phyloP scores from a whole-genome alignment of 64 coral and sea anemone genomes.

The Actinia tenebrosa region DNA sequence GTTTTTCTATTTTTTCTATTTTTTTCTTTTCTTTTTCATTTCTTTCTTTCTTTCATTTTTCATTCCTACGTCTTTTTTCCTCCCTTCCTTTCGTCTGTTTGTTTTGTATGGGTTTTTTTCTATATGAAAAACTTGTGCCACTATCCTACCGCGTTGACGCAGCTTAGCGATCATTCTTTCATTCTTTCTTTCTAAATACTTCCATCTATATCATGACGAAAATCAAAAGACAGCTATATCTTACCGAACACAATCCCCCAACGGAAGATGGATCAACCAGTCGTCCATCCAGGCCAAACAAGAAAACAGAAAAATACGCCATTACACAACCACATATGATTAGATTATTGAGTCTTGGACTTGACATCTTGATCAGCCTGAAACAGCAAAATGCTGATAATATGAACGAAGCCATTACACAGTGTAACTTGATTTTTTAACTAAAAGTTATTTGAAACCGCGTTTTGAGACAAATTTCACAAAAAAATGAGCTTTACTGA shows the following conservation, averaged over 20 bases:
- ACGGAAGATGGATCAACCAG: background rate
- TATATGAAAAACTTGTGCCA: too few relatives aligned
- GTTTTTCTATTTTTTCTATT: background rate
- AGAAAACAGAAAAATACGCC: constrained; percentile 70
- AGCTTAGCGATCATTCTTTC: too few relatives aligned
- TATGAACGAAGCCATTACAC: background rate
- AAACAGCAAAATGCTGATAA: background rate
- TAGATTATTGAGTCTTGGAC: constrained; percentile 69
- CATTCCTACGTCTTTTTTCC: too few relatives aligned
- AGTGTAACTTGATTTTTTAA: too few relatives aligned
- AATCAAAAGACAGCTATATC: background rate
- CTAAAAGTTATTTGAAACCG: too few relatives aligned
- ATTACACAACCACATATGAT: constrained; percentile 73
- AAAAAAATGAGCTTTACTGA: too few relatives aligned
- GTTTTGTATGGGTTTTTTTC: too few relatives aligned
- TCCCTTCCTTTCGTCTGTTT: background rate
- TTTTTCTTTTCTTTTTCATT: background rate
- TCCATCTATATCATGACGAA: too few relatives aligned
- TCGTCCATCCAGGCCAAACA: constrained; percentile 78
- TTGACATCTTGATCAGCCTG: constrained; percentile 91
- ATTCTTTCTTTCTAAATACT: too few relatives aligned
- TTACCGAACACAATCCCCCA: constrained; percentile 24
- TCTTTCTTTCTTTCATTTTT: too few relatives aligned
- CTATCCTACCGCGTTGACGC: too few relatives aligned
- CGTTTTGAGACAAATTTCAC: too few relatives aligned